Evolutionary conservation across 2,888 invertebrate genomes (phyloP).

Genomic region (Catocala sponsa): DNA sequence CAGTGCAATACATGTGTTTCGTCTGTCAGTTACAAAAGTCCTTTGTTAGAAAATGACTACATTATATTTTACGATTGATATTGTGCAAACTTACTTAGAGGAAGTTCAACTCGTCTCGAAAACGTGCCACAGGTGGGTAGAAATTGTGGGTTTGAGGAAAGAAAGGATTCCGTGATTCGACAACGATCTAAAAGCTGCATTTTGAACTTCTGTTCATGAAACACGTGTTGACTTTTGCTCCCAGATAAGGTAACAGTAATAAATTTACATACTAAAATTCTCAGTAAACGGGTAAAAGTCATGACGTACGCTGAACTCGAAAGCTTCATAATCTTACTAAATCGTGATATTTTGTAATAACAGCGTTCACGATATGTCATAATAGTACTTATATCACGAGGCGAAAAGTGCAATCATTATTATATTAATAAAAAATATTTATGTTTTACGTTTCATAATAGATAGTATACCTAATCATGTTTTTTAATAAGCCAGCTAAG

Average conservation of each 20-base stretch:
- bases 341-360: too few species aligned
- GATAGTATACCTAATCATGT: too few species aligned
- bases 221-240: slow-evolving; percentile 61
- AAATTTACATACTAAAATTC: slow-evolving; percentile 49
- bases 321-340: slow-evolving; percentile 2
- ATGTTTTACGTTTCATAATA: too few species aligned
- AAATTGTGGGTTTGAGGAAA: slow-evolving; percentile 58
- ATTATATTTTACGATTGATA: slow-evolving; percentile 58
- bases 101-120: slow-evolving; percentile 37
- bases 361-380: too few species aligned
- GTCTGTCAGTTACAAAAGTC: slow-evolving; percentile 47
- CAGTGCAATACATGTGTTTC: slow-evolving; percentile 22
- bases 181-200: slow-evolving; percentile 59
- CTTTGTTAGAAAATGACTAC: slow-evolving; percentile 56
- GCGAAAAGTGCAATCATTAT: too few species aligned
- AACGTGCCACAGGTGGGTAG: slow-evolving; percentile 59
- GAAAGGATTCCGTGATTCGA: slow-evolving; percentile 69
- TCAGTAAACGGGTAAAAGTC: slow-evolving; percentile 24
- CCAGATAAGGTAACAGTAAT: slow-evolving; percentile 49
- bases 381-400: too few species aligned
- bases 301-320: slow-evolving; percentile 7
- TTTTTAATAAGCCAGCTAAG: too few species aligned
- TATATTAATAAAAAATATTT: too few species aligned
- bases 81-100: slow-evolving; percentile 50
- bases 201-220: slow-evolving; percentile 49